Evolutionary conservation across 35 echinoderm and acorn worm species (phyloP).

Genomic region (Ptychodera flava): DNA sequence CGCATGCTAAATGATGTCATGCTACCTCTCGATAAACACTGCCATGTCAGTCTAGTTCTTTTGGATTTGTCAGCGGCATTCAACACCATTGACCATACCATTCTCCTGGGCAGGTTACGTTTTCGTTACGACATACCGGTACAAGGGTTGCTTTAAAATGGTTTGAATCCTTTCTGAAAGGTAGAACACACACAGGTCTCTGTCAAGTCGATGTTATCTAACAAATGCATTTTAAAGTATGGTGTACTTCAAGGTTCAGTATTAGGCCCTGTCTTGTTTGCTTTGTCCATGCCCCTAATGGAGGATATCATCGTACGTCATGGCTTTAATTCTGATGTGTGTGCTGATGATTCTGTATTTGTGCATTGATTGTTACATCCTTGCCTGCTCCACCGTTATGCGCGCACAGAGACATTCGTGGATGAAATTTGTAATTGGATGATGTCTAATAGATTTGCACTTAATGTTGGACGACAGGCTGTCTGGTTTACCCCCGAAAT

Average conservation of each 20-base stretch:
- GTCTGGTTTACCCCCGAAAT: not conserved
- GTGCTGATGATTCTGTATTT: not conserved
- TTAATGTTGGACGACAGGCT: not conserved
- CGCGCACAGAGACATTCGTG: not conserved
- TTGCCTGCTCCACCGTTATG: not conserved
- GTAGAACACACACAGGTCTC: no score
- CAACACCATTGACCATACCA: no score
- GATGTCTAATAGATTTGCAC: not conserved
- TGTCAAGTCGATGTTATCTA: no score
- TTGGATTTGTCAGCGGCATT: no score
- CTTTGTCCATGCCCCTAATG: not conserved
- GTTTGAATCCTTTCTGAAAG: no score
- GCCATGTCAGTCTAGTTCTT: no score
- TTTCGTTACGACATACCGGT: no score
- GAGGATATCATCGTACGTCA: not conserved
- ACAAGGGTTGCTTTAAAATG: no score
- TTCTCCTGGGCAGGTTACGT: no score
- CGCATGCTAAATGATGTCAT: no score
- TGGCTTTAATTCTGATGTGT: not conserved
- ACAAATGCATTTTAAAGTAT: not conserved
- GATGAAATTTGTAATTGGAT: not conserved
- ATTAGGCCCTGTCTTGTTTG: not conserved
- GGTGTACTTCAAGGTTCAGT: not conserved
- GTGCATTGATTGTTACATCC: not conserved
- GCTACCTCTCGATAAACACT: no score